phyloP scores from a whole-genome alignment of 2,113 vertebrate species.

The Rhabdornis inornatus region DNA sequence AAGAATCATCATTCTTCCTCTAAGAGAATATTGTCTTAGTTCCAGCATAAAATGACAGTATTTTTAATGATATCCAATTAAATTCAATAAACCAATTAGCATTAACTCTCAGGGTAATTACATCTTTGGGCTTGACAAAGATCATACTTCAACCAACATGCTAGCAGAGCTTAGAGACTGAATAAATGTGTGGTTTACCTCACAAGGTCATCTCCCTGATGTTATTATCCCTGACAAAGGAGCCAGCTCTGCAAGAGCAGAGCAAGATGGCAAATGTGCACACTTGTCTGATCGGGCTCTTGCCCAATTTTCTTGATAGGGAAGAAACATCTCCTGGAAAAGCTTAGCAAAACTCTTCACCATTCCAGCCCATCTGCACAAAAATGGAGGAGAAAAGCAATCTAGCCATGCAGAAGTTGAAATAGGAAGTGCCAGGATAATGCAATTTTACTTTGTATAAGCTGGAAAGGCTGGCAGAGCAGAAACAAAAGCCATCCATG shows the following conservation, averaged over 20 bases:
- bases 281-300: neutral
- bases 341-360: neutral
- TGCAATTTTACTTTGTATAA: slow-evolving; percentile 5
- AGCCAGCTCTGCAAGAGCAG: neutral
- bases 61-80: slow-evolving; percentile 51
- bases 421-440: slow-evolving; percentile 35
- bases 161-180: neutral
- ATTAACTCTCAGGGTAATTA: slow-evolving; percentile 49
- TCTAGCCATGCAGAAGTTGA: slow-evolving; percentile 49
- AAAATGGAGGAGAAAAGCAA: slow-evolving; percentile 23
- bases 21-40: neutral
- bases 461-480: slow-evolving; percentile 28
- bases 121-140: slow-evolving; percentile 25
- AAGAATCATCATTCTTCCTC: neutral
- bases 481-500: slow-evolving; percentile 34
- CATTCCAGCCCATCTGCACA: neutral
- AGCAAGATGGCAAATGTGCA: slow-evolving; percentile 22
- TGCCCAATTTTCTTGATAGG: neutral
- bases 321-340: neutral
- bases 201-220: slow-evolving; percentile 17
- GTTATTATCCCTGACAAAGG: slow-evolving; percentile 17
- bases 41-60: neutral
- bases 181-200: slow-evolving; percentile 40
- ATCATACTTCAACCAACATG: slow-evolving; percentile 36
- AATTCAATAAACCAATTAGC: slow-evolving; percentile 60